Percentiles rank a stretch among this genome's conserved stretches.
Conservation (phyloP, 2,113 vertebrate species). For the Phoenicopterus ruber region DNA sequence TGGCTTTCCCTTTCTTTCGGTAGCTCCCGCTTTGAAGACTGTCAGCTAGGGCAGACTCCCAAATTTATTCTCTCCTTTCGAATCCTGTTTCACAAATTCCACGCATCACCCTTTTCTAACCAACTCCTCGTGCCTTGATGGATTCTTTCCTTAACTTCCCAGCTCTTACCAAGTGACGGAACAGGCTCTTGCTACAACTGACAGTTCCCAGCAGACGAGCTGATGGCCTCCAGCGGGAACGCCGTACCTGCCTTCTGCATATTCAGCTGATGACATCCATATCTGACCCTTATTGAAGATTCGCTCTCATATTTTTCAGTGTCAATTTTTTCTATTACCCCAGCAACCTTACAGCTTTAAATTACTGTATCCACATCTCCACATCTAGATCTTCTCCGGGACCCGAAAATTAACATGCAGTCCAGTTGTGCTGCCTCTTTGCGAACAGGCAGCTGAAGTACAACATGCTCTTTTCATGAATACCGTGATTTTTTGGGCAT, state of each 20-base stretch:
- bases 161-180: not conserved
- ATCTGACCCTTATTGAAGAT: constrained; percentile 11
- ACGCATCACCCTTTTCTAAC: not conserved
- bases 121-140: not conserved
- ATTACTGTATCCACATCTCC: not conserved
- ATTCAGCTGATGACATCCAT: not conserved
- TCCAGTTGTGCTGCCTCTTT: not conserved
- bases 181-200: not conserved
- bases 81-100: not conserved
- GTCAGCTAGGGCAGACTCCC: not conserved
- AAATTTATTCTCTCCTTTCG: not conserved
- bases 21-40: not conserved
- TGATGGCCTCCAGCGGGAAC: not conserved
- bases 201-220: constrained; percentile 16
- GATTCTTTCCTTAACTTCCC: not conserved
- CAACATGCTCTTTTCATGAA: not conserved
- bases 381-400: not conserved
- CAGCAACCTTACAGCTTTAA: not conserved
- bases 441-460: not conserved
- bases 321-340: not conserved
- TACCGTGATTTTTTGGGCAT: not conserved
- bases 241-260: not conserved
- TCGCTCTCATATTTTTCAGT: constrained; percentile 35
- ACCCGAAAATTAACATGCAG: not conserved
- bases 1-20: not conserved